Conservation (phyloP, 1,140 invertebrate species). For the Thaumatotibia leucotreta region DNA sequence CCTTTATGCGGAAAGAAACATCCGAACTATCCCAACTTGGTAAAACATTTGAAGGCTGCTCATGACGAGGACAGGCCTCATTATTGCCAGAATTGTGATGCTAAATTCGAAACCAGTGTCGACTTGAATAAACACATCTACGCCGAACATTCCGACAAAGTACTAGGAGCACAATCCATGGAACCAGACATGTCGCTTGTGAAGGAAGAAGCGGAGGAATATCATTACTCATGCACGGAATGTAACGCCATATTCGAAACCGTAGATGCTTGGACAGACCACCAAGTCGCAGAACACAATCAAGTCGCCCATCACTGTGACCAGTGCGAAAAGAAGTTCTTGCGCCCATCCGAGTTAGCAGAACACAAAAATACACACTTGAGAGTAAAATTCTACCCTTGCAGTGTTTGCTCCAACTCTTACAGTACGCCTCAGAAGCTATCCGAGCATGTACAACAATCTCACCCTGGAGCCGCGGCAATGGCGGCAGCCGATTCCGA, state of each 20-base stretch:
- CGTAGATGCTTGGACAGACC: constrained; percentile 75
- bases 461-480: constrained; percentile 36
- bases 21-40: constrained; percentile 74
- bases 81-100: constrained; percentile 69
- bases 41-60: constrained; percentile 75
- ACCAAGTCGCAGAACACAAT: constrained; percentile 74
- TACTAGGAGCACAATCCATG: constrained; percentile 34
- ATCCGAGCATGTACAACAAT: constrained; percentile 77
- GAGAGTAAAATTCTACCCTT: constrained; percentile 81
- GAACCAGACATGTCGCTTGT: constrained; percentile 64
- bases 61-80: constrained; percentile 70
- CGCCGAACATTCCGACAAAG: constrained; percentile 62
- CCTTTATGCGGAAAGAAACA: constrained; percentile 75
- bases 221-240: constrained; percentile 77
- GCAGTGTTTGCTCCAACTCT: constrained; percentile 78
- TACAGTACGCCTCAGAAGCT: constrained; percentile 78
- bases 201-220: constrained; percentile 70
- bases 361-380: constrained; percentile 82
- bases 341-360: constrained; percentile 76
- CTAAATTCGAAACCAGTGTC: constrained; percentile 65
- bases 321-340: constrained; percentile 80
- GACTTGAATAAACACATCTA: constrained; percentile 74
- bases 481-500: constrained; percentile 40
- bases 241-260: constrained; percentile 76
- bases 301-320: constrained; percentile 77